Base-by-base conservation (phyloP, 2,888 invertebrate genomes). In the Priocnemis perturbator region DNA sequence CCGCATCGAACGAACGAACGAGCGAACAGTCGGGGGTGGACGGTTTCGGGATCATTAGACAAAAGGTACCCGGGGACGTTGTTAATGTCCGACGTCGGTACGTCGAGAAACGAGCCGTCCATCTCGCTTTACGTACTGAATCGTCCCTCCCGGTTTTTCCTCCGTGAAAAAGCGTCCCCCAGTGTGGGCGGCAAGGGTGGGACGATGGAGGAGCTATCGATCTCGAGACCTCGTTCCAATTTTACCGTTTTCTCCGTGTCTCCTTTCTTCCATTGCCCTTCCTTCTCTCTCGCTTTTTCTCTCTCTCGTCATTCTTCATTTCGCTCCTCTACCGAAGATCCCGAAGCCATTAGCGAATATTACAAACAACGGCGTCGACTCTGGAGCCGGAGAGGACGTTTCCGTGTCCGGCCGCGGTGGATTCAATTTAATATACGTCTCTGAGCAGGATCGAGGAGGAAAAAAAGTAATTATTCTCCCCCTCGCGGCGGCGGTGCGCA, bases 41-140 rank as follows among this genome's bases (percentile, higher is more conserved):
- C 14, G 37, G 37, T 76, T 78, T 76, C 69, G 60, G 67, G 64
- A 78, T 78, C 69, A 77, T 78, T 76, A 78, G 68, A 78, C 76
- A 70, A 78, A 78, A 64, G 11, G 50, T 50, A 62, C 67, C 71
- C 56, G 48, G 66, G 53, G 59, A 62, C 69, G 67, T 71, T 74
- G 77, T 79, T 79, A 79, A 79, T 77, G 76, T 67, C 37, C 69
- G 67, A 75, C 68, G 75, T 75, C 67, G 72, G 53, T 66, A 57
- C 64, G 61, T 67, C 67, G 60, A 52, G 64, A 30, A 71, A 71
- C 59, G 64, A 72, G 23, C 70, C 72, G 69, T 79, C 63, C 67
- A 69, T 76, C 70, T 74, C 69, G 64, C 64, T 72, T 67, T 44
- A 44, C 57, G 56, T 15, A 20, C 15, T 17, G 60, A 47, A 63